Evolutionary conservation across 1,140 invertebrate species (phyloP).

Genomic region (Gryon sp.): DNA sequence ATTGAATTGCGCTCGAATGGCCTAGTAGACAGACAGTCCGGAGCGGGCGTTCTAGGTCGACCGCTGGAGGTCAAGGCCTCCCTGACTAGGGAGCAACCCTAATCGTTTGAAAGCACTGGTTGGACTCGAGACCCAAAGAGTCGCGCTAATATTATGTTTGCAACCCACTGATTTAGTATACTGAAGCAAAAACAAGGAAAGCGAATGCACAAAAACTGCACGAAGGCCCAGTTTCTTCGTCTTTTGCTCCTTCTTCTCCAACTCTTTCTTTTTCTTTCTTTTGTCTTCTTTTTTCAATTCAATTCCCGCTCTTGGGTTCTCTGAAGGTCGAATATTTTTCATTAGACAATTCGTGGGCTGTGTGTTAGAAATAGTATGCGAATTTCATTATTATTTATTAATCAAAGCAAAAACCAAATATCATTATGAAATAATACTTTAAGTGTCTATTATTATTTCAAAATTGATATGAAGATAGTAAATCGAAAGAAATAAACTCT

Average conservation of each 20-base stretch:
- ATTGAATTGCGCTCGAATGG: conserved; percentile 56
- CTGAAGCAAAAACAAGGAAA: conserved; percentile 46
- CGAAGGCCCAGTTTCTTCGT: conserved; percentile 11
- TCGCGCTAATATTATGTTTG: conserved; percentile 63
- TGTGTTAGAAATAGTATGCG: too few relatives aligned
- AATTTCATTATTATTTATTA: too few relatives aligned
- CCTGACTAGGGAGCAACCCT: conserved; percentile 65
- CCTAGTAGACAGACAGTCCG: conserved; percentile 63
- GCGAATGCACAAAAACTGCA: conserved; percentile 19
- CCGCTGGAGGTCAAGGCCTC: conserved; percentile 76
- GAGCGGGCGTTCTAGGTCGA: conserved; percentile 75
- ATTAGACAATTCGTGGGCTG: conserved; percentile 5
- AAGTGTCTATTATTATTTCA: too few relatives aligned
- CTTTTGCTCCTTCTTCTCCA: not conserved
- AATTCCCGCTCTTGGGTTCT: not conserved
- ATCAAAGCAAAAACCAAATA: too few relatives aligned
- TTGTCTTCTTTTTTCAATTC: conserved; percentile 3
- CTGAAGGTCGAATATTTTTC: conserved; percentile 16
- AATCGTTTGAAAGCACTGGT: conserved; percentile 59
- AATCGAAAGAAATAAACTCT: too few relatives aligned
- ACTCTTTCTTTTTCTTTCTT: too few relatives aligned
- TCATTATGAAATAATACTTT: too few relatives aligned
- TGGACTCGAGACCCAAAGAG: conserved; percentile 56
- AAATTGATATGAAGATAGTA: too few relatives aligned
- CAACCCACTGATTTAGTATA: conserved; percentile 62